Evolutionary conservation across 2,888 invertebrate genomes (phyloP), one percentile per base, ranked within the genome.

Genomic region (Drosophila formosana): DNA sequence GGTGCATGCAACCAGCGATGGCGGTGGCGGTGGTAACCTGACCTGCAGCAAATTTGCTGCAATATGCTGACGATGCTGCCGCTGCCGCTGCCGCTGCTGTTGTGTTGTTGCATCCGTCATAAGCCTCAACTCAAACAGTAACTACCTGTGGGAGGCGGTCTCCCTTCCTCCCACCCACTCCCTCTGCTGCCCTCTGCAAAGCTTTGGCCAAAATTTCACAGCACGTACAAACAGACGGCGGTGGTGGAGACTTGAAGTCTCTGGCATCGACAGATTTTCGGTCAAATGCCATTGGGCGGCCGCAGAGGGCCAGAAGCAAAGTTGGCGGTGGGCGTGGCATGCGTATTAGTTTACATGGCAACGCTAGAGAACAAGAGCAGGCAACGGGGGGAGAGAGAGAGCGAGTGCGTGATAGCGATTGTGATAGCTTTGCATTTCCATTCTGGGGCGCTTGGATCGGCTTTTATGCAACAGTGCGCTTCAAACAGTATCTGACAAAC

Each of bases 391-490:
- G 6, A 18, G 4, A 11, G 37, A 50, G 3, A 39, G 9, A 26
- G n/a, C 11, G 9, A 11, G 30, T 34, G 13, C 13, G 32, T 39
- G 30, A 52, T 47, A 55, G 50, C 9, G 56, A 66, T 56, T 64
- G 82, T 72, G 56, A 64, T 58, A 64, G 82, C 79, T 78, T 82
- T 70, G 65, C 61, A 64, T 82, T 79, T 72, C 69, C 57, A 58
- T 74, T 67, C 62, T 78, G 45, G 75, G 74, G 46, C 79, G 57
- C 34, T 58, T 65, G 53, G 71, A 65, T 68, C 74, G 84, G 78
- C 83, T 88, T 88, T 86, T 77, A 86, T 86, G 83, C 83, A 83
- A 88, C 83, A 88, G 87, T 83, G 82, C 72, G 72, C 83, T 76
- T 74, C 68, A 80, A 74, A 80, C 72, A 67, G 83, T 77, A 82